Evolutionary conservation across 2,888 invertebrate genomes (phyloP), one percentile per base, ranked within the genome.

Genomic region (Drosophila meridiana): DNA sequence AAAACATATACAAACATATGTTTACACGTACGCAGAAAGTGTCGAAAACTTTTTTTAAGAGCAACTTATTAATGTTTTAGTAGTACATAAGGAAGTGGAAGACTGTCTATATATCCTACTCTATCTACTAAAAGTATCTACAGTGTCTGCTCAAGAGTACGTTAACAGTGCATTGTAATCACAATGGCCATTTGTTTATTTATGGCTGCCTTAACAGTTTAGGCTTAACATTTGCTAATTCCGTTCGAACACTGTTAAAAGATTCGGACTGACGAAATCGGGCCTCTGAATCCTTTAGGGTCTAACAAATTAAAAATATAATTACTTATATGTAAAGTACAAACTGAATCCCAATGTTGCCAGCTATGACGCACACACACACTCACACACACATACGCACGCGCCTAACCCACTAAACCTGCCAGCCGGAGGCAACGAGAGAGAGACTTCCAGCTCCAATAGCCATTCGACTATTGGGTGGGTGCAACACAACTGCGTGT

Each of bases 391-490:
- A 6, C 40, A 40, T 4, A 43, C 9, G 63, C 9, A 43, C 9
- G 63, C 69, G 8, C 63, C 30, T 38, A 58, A 64, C 81, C 52
- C 74, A 73, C 69, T 61, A 69, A 78, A 76, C 76, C 68, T 64
- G 60, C 81, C 75, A 45, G 30, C 34, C n/a, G 47, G 69, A 83
- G 57, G 63, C 43, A 61, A 32, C 43, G 47, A 69, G 53, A 48
- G 45, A 69, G 56, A 55, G 68, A 58, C 61, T 68, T 52, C 60
- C 68, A 73, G 76, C 56, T 71, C 45, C 69, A 72, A 63, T 53
- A 40, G 61, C 64, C 63, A 73, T 61, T 71, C 65, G 72, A 68
- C 73, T 69, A 80, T 85, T 85, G 88, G 82, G 88, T 85, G 85
- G 85, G 85, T 89, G 85, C 82, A 75, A 60, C 75, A 52, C 60